Conservation (phyloP, 2,888 invertebrate genomes). For the Diarsia rubi region DNA sequence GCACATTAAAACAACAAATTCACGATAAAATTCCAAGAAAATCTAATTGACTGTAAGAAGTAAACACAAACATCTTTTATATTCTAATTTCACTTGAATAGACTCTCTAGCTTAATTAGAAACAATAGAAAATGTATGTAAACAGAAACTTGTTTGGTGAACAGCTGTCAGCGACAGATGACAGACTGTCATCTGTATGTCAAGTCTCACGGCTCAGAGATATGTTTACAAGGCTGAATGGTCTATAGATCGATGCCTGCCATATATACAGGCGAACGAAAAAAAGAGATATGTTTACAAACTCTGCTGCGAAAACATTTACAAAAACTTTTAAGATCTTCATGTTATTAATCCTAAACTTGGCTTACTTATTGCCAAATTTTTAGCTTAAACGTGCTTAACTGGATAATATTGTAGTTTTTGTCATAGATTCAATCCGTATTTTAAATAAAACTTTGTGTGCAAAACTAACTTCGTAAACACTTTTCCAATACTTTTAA, state of each 20-base stretch:
- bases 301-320: neutral
- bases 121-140: neutral
- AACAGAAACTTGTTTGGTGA: neutral
- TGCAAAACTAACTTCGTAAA: neutral
- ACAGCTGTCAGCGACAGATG: neutral
- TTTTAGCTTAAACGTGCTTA: fast-evolving
- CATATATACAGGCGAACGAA: too few relatives aligned
- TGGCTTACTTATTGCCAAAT: neutral
- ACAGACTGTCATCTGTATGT: neutral
- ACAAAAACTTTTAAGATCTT: neutral
- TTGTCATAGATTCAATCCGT: neutral
- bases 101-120: neutral
- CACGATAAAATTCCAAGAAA: conserved; percentile 11
- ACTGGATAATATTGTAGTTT: neutral
- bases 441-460: neutral
- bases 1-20: conserved; percentile 6
- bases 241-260: too few relatives aligned
- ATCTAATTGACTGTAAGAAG: neutral
- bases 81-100: neutral
- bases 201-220: neutral
- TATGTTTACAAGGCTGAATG: conserved; percentile 31
- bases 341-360: neutral
- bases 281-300: conserved; percentile 21
- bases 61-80: conserved; percentile 21
- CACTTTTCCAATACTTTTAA: neutral